Percentiles rank a stretch among this genome's conserved stretches.
Conservation (phyloP, 2,113 vertebrate species). For the Micromys minutus region DNA sequence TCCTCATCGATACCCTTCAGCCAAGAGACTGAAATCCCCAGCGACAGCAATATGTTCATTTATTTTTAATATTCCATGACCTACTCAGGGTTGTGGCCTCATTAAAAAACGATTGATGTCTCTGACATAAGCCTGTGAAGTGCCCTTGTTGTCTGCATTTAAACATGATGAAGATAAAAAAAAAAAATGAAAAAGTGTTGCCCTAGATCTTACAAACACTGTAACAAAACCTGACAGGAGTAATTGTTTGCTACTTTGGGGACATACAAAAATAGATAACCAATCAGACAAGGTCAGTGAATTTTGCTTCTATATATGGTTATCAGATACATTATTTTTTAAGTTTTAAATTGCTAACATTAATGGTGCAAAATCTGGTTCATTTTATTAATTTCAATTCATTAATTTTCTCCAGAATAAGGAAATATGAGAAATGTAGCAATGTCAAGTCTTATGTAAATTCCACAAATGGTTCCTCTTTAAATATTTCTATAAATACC, state of each 20-base stretch:
- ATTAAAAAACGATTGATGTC: conserved; percentile 79
- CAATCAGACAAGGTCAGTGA: conserved; percentile 73
- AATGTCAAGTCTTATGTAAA: conserved; percentile 58
- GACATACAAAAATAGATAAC: conserved; percentile 76
- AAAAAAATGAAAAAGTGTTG: conserved; percentile 49
- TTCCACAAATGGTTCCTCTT: conserved; percentile 30
- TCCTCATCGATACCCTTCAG: conserved; percentile 76
- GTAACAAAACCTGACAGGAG: conserved; percentile 79
- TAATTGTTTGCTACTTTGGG: conserved; percentile 77
- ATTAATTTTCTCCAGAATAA: conserved; percentile 58
- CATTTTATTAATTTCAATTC: conserved; percentile 61
- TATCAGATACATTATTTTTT: conserved; percentile 61
- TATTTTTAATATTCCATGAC: conserved; percentile 81
- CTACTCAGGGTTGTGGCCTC: conserved; percentile 76
- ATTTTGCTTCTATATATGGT: conserved; percentile 64
- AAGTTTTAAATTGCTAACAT: conserved; percentile 58
- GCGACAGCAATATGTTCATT: conserved; percentile 77
- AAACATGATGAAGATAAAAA: conserved; percentile 59
- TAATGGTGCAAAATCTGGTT: conserved; percentile 54
- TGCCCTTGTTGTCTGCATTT: conserved; percentile 76
- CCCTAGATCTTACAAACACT: conserved; percentile 74
- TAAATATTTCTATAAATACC: conserved; percentile 52
- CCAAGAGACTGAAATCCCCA: conserved; percentile 53
- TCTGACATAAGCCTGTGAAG: conserved; percentile 61
- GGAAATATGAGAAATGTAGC: not conserved